Percentiles rank a stretch among this genome's conserved stretches.
Conservation (phyloP, 2,797 vertebrate species). For the Rallus crepitans region DNA sequence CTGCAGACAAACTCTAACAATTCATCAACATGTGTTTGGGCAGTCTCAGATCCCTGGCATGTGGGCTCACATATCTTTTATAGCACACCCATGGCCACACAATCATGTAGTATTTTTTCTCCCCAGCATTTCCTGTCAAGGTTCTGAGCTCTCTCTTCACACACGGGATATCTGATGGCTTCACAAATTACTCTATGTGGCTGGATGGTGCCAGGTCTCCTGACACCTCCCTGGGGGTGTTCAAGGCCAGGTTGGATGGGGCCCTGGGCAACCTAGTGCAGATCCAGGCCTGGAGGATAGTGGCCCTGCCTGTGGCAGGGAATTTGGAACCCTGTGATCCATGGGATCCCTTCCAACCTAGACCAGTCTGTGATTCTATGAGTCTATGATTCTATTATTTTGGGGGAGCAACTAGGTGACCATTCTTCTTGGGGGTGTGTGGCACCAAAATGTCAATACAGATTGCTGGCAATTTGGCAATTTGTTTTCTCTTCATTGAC, state of each 20-base stretch:
- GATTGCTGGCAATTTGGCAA: neutral
- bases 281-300: too few species aligned
- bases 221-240: neutral
- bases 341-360: too few species aligned
- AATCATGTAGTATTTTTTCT: neutral
- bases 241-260: too few species aligned
- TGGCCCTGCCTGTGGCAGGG: too few species aligned
- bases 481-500: neutral
- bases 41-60: neutral
- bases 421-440: neutral
- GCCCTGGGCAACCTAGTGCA: too few species aligned
- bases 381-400: neutral
- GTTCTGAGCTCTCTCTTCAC: neutral
- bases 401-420: neutral
- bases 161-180: neutral
- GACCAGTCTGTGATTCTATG: too few species aligned
- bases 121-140: neutral
- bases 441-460: neutral
- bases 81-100: neutral
- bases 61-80: neutral
- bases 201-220: neutral
- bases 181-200: fast-evolving
- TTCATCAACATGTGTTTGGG: neutral
- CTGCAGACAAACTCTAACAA: neutral
- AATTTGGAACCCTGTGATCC: too few species aligned